Conservation (phyloP, 2,888 invertebrate genomes). For the Drosophila melanosoma region DNA sequence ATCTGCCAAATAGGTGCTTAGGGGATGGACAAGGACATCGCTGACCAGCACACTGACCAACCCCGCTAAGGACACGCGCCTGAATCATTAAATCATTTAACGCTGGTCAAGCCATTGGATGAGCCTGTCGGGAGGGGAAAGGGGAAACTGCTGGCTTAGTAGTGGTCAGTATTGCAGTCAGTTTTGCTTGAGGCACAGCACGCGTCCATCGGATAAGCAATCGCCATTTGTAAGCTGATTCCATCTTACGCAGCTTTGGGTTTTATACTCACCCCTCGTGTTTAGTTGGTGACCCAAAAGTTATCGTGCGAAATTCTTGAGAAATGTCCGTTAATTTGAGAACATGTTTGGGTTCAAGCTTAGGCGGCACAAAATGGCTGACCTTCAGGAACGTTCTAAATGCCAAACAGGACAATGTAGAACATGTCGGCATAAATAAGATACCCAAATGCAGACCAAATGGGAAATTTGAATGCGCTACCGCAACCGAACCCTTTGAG, state of each 20-base stretch:
- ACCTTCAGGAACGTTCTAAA: constrained; percentile 37
- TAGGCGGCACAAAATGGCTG: constrained; percentile 70
- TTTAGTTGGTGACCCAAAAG: not conserved
- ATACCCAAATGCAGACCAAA: constrained; percentile 44
- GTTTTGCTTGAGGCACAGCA: not conserved
- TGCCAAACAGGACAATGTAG: constrained; percentile 28
- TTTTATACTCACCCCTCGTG: not conserved
- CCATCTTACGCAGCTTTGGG: not conserved
- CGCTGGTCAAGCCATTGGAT: constrained; percentile 50
- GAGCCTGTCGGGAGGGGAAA: not conserved
- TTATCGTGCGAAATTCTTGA: constrained; percentile 46
- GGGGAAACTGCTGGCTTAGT: constrained; percentile 24
- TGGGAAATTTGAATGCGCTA: constrained; percentile 72
- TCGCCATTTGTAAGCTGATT: constrained; percentile 24
- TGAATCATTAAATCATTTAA: constrained; percentile 39
- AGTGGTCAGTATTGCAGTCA: constrained; percentile 47
- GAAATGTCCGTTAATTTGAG: constrained; percentile 78
- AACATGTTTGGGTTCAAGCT: constrained; percentile 58
- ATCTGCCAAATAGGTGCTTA: constrained; percentile 1
- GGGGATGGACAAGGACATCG: constrained; percentile 24
- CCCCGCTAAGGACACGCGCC: constrained; percentile 60
- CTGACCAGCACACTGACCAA: constrained; percentile 46
- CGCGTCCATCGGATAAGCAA: constrained; percentile 18
- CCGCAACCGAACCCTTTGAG: constrained; percentile 71
- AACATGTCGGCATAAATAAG: constrained; percentile 23